Percentiles rank a stretch among this genome's conserved stretches.
Conservation (phyloP, 30 jellyfish, hydroid and myxozoan species). For the Cassiopea andromeda region DNA sequence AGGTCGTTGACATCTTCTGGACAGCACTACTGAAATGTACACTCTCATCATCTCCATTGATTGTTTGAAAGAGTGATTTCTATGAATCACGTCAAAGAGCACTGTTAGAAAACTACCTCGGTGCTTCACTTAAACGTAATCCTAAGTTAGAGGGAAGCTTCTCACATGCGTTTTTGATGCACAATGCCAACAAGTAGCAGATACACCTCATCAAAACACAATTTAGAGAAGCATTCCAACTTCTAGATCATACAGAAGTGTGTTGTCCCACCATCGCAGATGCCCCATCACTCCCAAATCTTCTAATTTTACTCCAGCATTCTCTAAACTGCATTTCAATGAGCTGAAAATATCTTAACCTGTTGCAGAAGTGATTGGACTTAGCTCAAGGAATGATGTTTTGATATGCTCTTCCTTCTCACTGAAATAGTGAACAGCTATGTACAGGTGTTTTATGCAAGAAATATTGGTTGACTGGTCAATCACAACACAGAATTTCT, state of each 20-base stretch:
- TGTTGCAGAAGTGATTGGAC: slow-evolving; percentile 8
- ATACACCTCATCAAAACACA: slow-evolving; percentile 72
- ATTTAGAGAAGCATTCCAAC: slow-evolving; percentile 44
- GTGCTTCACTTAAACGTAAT: slow-evolving; percentile 38
- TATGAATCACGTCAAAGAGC: slow-evolving; percentile 61
- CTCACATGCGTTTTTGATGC: slow-evolving; percentile 67
- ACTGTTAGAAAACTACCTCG: slow-evolving; percentile 73
- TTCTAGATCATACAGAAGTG: slow-evolving; percentile 75
- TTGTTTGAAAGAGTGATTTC: slow-evolving; percentile 35
- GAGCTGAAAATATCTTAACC: slow-evolving; percentile 35
- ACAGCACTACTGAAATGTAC: slow-evolving; percentile 37
- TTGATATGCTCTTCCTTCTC: slow-evolving; percentile 29
- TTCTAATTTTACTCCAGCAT: slow-evolving; percentile 19
- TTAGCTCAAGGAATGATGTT: slow-evolving; percentile 54
- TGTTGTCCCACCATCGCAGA: slow-evolving; percentile 72
- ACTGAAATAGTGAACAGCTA: slow-evolving; percentile 62
- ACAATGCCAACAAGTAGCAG: slow-evolving; percentile 77
- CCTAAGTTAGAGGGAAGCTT: slow-evolving; percentile 70
- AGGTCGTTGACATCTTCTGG: slow-evolving; percentile 38
- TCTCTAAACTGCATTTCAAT: slow-evolving; percentile 19
- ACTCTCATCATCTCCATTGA: slow-evolving; percentile 58
- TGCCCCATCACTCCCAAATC: slow-evolving; percentile 71
- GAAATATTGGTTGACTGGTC: slow-evolving; percentile 73
- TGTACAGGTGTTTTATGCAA: slow-evolving; percentile 35
- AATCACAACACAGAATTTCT: slow-evolving; percentile 46